Evolutionary conservation across 2,888 invertebrate genomes (phyloP).

Genomic region (Nephrotoma guestfalica): DNA sequence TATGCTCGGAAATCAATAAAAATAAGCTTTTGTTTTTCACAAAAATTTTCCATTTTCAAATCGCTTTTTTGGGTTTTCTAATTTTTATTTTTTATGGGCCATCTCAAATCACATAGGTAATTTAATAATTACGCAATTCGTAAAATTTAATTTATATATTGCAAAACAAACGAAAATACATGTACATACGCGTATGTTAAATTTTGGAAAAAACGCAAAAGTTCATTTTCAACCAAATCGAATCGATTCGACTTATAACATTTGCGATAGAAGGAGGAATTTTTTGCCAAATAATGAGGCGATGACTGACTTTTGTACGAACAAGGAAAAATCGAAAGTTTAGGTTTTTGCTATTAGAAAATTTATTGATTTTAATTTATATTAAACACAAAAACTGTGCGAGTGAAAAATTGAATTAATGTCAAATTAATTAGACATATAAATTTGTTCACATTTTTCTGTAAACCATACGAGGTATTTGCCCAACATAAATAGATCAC

Average conservation of each 20-base stretch:
- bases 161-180: too few relatives aligned
- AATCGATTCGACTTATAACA: background rate
- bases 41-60: background rate
- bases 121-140: too few relatives aligned
- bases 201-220: background rate
- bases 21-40: background rate
- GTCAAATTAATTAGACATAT: too few relatives aligned
- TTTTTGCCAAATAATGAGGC: background rate
- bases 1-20: background rate
- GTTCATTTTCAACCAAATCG: background rate
- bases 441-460: too few relatives aligned
- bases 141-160: too few relatives aligned
- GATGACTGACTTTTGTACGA: too few relatives aligned
- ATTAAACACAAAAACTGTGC: background rate
- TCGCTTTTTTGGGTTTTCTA: background rate
- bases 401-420: too few relatives aligned
- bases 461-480: too few relatives aligned
- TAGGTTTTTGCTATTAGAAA: background rate
- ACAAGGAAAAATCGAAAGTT: too few relatives aligned
- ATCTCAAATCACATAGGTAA: too few relatives aligned
- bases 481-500: too few relatives aligned
- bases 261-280: background rate
- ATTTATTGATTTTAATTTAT: background rate
- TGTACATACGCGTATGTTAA: background rate
- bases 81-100: too few relatives aligned